phyloP scores from a whole-genome alignment of 2,797 vertebrate species.

The Amblyraja radiata region DNA sequence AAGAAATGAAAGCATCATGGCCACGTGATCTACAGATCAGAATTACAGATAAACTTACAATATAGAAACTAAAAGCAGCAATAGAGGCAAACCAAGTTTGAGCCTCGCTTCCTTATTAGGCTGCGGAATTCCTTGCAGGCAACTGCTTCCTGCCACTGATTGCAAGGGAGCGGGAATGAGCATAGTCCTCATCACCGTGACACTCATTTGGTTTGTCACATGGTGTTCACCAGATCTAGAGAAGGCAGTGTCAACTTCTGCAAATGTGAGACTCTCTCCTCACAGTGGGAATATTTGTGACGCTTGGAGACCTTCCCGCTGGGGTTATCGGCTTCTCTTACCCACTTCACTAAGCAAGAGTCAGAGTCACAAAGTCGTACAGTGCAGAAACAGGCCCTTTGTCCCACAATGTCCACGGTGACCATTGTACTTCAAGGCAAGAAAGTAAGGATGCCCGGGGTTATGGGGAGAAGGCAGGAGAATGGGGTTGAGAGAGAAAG shows the following conservation, averaged over 20 bases:
- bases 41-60: neutral
- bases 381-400: too few species aligned
- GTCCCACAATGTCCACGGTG: too few species aligned
- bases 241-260: neutral
- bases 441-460: too few species aligned
- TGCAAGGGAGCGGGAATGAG: neutral
- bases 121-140: neutral
- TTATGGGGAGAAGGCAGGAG: too few species aligned
- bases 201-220: neutral
- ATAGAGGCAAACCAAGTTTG: neutral
- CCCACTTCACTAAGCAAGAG: too few species aligned
- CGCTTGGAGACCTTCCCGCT: too few species aligned
- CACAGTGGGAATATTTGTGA: neutral
- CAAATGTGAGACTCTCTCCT: neutral
- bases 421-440: too few species aligned
- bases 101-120: neutral
- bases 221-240: neutral
- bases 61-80: neutral
- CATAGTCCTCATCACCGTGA: neutral
- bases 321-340: too few species aligned
- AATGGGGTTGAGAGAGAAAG: too few species aligned
- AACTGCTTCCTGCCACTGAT: neutral
- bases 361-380: too few species aligned
- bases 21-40: neutral
- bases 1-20: neutral